These are phyloP conservation scores for Pachyseris speciosa DNA, from an alignment of 64 coral and sea anemone species.

Conservation along the genomic window DNA sequence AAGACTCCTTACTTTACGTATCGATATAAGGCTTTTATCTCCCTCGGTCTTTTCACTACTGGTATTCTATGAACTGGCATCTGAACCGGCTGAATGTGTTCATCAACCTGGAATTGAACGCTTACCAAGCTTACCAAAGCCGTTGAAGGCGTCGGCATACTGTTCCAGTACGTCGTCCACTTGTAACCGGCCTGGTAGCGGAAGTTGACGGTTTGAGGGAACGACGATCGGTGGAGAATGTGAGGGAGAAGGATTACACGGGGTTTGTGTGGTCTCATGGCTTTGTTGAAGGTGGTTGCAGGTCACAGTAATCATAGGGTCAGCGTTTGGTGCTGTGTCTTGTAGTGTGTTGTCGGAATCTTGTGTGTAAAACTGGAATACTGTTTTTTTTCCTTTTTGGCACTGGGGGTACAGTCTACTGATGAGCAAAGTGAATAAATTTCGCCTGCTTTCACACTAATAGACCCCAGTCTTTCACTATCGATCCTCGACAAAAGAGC, in stretches of 20 bases:
- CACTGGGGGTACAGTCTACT: too few relatives aligned
- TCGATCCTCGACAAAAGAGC: slow-evolving; percentile 19
- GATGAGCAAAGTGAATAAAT: not conserved
- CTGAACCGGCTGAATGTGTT: slow-evolving; percentile 29
- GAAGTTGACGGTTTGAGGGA: not conserved
- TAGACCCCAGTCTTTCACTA: slow-evolving; percentile 19
- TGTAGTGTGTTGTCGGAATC: not conserved
- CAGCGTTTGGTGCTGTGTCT: not conserved
- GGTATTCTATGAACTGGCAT: too few relatives aligned
- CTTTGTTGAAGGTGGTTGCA: slow-evolving; percentile 49
- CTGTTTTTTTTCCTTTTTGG: too few relatives aligned
- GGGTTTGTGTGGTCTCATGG: not conserved
- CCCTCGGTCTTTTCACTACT: slow-evolving; percentile 22
- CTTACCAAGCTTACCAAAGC: slow-evolving; percentile 62
- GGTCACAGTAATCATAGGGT: too few relatives aligned
- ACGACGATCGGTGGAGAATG: slow-evolving; percentile 11
- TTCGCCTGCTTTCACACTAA: not conserved
- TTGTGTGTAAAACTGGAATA: too few relatives aligned
- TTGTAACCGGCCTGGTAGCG: slow-evolving; percentile 28
- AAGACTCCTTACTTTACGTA: slow-evolving; percentile 25
- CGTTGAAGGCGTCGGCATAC: slow-evolving; percentile 59
- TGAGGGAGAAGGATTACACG: slow-evolving; percentile 22
- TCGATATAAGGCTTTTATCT: slow-evolving; percentile 40
- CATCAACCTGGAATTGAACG: slow-evolving; percentile 57
- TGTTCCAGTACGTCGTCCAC: slow-evolving; percentile 29